Evolutionary conservation across 2,797 vertebrate species (phyloP), one percentile per base, ranked within the genome.

Genomic region (Micropoecilia bifurca): DNA sequence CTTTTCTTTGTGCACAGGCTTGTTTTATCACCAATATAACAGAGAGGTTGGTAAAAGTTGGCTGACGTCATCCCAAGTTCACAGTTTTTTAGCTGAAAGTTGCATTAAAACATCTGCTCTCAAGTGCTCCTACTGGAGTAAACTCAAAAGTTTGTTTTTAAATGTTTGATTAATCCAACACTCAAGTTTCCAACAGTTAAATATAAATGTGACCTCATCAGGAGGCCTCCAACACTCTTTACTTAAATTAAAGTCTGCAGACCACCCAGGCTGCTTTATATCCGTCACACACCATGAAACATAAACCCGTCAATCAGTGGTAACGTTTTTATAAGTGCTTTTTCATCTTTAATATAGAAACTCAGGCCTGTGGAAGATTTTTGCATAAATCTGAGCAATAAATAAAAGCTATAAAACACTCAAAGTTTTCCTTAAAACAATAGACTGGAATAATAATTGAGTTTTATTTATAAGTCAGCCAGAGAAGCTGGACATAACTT

Each of bases 41-140:
- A 66, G 66, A 57, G 36, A 33, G 0, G 30, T 8, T 36, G 18
- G n/a, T 0, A 22, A 61, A 33, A 68, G 50, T 6, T 16, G 50
- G 53, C 18, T 7, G 10, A 72, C 50, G 76, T 0, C 16, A 25
- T 14, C 43, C 41, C 63, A 39, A 33, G 16, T 63, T 59, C 25
- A 22, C 28, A 18, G n/a, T 6, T 63, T 73, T 73, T 76, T 55
- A n/a, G n/a, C n/a, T 53, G 1, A 50, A 63, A 0, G 18, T 30
- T 30, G 39, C 16, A 47, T 28, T 28, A 4, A 22, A 16, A 45
- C 28, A 22, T 48, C 2, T 22, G 22, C 4, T n/a, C n/a, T 16
- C 12, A 57, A 20, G 55, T 18, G 6, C 39, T 75, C n/a, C 57
- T 30, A 47, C 41, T 14, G 5, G 6, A 25, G 30, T 69, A 20